Conservation (phyloP, 2,797 vertebrate species). For the Hapalemur alaotrensis region DNA sequence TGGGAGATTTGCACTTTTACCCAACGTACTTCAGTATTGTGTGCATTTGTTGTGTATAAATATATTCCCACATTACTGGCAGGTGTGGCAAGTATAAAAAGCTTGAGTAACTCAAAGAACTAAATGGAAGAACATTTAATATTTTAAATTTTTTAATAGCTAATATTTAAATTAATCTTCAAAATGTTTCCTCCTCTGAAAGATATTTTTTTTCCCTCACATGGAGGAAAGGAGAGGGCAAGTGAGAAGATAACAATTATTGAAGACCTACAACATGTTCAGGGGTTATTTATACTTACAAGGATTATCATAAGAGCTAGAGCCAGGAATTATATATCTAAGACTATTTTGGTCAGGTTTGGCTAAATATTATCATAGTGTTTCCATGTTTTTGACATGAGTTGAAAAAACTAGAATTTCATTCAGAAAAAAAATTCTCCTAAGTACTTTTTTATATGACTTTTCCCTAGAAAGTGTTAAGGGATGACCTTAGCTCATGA, state of each 20-base stretch:
- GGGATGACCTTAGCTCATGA: slow-evolving; percentile 22
- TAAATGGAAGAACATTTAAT: background rate
- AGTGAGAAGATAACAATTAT: background rate
- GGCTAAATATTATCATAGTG: background rate
- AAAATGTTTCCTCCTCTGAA: background rate
- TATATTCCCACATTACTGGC: background rate
- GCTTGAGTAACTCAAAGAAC: background rate
- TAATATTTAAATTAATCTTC: background rate
- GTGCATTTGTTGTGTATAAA: background rate
- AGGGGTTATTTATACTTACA: background rate
- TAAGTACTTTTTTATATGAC: background rate
- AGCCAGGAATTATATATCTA: background rate
- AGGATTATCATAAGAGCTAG: background rate
- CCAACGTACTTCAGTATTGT: background rate
- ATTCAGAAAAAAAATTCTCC: background rate
- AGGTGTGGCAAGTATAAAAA: background rate
- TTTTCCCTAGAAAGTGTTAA: background rate
- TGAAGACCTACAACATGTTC: background rate
- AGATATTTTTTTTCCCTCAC: background rate
- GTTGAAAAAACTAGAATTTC: slow-evolving; percentile 31
- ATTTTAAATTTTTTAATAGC: background rate
- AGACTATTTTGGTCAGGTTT: background rate
- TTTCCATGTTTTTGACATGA: background rate
- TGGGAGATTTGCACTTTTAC: background rate
- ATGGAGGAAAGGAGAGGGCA: background rate